Percentiles rank a stretch among this genome's conserved stretches.
These are phyloP conservation scores for Catonia carolina DNA, from an alignment of 2,888 invertebrate genomes.

Conservation along the genomic window DNA sequence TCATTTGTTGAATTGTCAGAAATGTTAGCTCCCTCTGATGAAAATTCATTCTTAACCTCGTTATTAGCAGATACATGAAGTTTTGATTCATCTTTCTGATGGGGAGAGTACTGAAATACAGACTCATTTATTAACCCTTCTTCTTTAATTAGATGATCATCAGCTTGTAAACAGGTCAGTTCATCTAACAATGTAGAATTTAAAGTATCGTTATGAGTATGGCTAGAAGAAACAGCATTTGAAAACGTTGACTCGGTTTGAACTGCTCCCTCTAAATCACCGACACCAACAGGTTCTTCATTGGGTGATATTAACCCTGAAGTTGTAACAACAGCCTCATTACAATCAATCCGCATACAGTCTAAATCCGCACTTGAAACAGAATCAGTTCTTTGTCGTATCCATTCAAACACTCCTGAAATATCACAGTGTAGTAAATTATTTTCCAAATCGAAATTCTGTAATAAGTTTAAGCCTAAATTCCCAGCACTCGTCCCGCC, in stretches of 20 bases:
- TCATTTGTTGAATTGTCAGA: too few relatives aligned
- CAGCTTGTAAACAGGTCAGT: too few relatives aligned
- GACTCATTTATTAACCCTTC: too few relatives aligned
- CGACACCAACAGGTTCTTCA: not conserved
- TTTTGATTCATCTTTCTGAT: too few relatives aligned
- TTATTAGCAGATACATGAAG: too few relatives aligned
- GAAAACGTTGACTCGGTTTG: not conserved
- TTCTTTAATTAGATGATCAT: too few relatives aligned
- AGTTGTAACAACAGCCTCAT: not conserved
- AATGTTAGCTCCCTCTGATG: too few relatives aligned
- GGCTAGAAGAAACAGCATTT: not conserved
- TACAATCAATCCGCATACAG: not conserved
- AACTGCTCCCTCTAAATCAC: not conserved
- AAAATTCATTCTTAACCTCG: too few relatives aligned
- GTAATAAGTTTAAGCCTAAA: slow-evolving; percentile 1
- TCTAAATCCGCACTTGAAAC: slow-evolving; percentile 11
- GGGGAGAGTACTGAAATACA: too few relatives aligned
- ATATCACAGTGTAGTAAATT: slow-evolving; percentile 5
- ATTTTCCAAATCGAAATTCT: slow-evolving; percentile 4
- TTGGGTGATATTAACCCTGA: slow-evolving; percentile 3
- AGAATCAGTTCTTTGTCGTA: slow-evolving; percentile 8
- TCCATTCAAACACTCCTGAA: slow-evolving; percentile 9
- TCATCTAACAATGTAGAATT: not conserved
- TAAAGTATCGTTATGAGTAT: not conserved
- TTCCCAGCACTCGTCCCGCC: slow-evolving; percentile 12